Percentiles rank a stretch among this genome's conserved stretches.
phyloP scores from a whole-genome alignment of 1,140 invertebrate genomes.

The Papilio glaucus region DNA sequence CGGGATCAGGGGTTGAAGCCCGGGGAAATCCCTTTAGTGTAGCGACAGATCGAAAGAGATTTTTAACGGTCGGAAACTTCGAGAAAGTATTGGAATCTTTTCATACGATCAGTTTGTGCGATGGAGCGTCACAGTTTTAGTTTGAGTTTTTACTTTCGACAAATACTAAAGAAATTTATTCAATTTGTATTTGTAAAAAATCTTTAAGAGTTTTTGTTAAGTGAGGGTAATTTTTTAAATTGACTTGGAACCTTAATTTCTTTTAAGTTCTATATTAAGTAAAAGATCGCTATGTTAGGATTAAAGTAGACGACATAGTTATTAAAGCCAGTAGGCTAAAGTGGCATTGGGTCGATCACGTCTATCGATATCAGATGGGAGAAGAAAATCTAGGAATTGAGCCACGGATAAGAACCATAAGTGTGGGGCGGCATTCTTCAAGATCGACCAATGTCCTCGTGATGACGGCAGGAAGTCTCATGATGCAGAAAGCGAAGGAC shows the following conservation, averaged over 20 bases:
- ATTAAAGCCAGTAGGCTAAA: too few relatives aligned
- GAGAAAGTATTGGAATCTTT: conserved; percentile 6
- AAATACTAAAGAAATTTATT: not conserved
- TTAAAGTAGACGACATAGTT: too few relatives aligned
- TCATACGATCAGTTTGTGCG: not conserved
- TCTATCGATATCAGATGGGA: too few relatives aligned
- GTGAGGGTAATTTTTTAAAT: not conserved
- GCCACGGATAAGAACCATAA: too few relatives aligned
- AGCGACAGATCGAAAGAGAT: conserved; percentile 19
- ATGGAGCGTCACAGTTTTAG: conserved; percentile 14
- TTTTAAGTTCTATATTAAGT: not conserved
- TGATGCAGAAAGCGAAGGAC: too few relatives aligned
- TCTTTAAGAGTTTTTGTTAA: not conserved
- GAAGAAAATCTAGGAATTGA: too few relatives aligned
- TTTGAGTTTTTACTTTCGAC: not conserved
- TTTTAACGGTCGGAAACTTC: conserved; percentile 24
- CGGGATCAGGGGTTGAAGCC: conserved; percentile 11
- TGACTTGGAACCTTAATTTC: not conserved
- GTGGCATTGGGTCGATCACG: too few relatives aligned
- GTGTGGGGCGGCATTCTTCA: too few relatives aligned
- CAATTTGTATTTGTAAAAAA: not conserved
- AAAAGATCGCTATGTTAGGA: too few relatives aligned
- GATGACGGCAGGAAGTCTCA: too few relatives aligned
- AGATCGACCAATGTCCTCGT: too few relatives aligned
- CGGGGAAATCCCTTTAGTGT: conserved; percentile 28